phyloP scores from a whole-genome alignment of 2,888 invertebrate genomes.

The Apodemia zela region DNA sequence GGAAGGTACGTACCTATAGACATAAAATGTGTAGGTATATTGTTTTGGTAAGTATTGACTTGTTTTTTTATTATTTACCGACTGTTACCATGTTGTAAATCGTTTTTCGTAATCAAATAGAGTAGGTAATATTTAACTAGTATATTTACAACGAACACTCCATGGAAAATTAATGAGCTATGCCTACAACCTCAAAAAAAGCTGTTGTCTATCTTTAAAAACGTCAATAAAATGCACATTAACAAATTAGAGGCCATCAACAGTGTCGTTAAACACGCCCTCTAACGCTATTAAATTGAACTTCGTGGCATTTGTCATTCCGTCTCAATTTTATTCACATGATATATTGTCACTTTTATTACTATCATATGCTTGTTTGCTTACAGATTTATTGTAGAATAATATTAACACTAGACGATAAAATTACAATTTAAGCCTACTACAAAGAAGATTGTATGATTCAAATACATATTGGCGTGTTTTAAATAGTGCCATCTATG shows the following conservation, averaged over 20 bases:
- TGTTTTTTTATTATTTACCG: too few relatives aligned
- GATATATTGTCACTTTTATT: conserved; percentile 65
- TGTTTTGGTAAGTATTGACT: too few relatives aligned
- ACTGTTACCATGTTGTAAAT: too few relatives aligned
- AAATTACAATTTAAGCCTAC: neutral
- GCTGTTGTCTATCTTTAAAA: neutral
- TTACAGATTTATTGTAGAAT: conserved; percentile 54
- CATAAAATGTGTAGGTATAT: too few relatives aligned
- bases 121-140: too few relatives aligned
- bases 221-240: conserved; percentile 10
- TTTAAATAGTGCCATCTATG: conserved; percentile 53
- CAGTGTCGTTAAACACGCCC: conserved; percentile 58
- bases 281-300: conserved; percentile 55
- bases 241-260: conserved; percentile 34
- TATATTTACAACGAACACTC: too few relatives aligned
- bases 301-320: conserved; percentile 56
- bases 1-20: too few relatives aligned
- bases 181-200: neutral
- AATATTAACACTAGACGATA: neutral
- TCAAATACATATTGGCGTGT: too few relatives aligned
- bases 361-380: conserved; percentile 58
- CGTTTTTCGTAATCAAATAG: too few relatives aligned
- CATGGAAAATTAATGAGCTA: too few relatives aligned
- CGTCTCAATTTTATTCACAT: conserved; percentile 61
- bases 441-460: too few relatives aligned